A percentile compares a stretch with the other conserved stretches of the same genome.
phyloP scores from a whole-genome alignment of 2,888 invertebrate species.

The Cheilosia grossa region DNA sequence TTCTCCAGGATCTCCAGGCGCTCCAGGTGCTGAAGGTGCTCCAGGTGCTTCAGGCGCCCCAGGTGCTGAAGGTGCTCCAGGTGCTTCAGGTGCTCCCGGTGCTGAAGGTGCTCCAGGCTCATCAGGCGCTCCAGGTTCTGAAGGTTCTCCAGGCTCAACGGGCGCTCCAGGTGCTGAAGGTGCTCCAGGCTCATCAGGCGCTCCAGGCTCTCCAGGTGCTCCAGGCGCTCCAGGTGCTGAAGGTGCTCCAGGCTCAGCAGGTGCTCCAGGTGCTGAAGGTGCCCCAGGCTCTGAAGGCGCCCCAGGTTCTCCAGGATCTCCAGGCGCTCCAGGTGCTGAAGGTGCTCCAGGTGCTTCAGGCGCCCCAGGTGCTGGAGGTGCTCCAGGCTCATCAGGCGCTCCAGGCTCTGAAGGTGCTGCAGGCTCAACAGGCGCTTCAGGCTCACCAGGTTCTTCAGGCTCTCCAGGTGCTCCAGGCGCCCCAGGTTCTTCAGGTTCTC shows the following conservation, averaged over 20 bases:
- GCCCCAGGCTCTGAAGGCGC: not conserved
- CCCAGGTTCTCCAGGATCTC: not conserved
- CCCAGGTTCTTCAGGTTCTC: not conserved
- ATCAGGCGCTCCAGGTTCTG: not conserved
- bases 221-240: not conserved
- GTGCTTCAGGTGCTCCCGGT: not conserved
- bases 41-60: not conserved
- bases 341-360: not conserved
- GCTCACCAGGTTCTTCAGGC: not conserved
- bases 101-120: not conserved
- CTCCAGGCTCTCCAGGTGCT: not conserved
- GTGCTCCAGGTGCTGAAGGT: not conserved
- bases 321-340: slow-evolving; percentile 1
- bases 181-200: slow-evolving; percentile 1
- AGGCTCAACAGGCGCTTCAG: slow-evolving; percentile 12
- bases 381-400: not conserved
- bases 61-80: not conserved
- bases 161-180: not conserved
- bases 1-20: not conserved
- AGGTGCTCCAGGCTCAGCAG: slow-evolving; percentile 8
- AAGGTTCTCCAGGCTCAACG: not conserved
- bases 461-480: not conserved
- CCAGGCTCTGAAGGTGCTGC: not conserved
- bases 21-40: not conserved
- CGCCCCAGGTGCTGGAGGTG: not conserved